Conservation (phyloP, 1,140 invertebrate genomes). For the Condylostylus longicornis region DNA sequence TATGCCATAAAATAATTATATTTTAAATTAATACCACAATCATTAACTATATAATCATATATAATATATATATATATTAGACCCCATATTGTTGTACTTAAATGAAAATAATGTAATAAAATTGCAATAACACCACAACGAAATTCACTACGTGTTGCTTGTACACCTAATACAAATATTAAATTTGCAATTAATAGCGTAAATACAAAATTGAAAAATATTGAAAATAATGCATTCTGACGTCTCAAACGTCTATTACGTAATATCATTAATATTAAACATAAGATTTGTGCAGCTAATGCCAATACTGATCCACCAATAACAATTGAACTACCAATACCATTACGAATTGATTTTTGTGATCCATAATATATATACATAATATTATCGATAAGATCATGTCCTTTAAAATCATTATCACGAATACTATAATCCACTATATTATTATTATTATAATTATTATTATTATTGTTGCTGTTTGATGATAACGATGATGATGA, state of each 20-base stretch:
- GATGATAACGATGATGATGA: too few species aligned
- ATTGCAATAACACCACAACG: conserved; percentile 47
- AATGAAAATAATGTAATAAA: conserved; percentile 49
- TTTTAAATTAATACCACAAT: conserved; percentile 26
- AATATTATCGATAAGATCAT: conserved; percentile 39
- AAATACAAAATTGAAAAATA: conserved; percentile 22
- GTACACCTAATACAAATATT: conserved; percentile 35
- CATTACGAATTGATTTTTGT: conserved; percentile 18
- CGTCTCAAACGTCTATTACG: conserved; percentile 22
- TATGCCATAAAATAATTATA: conserved; percentile 38
- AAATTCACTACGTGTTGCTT: conserved; percentile 42
- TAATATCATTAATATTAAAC: conserved; percentile 16
- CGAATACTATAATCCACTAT: too few species aligned
- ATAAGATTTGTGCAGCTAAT: conserved; percentile 18
- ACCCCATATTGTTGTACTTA: conserved; percentile 49
- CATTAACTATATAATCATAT: conserved; percentile 28
- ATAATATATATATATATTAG: conserved; percentile 36
- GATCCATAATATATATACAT: conserved; percentile 43
- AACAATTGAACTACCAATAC: conserved; percentile 28
- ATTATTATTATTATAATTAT: too few species aligned
- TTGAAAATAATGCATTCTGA: conserved; percentile 5
- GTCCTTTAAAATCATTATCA: conserved; percentile 31
- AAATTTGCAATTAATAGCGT: conserved; percentile 30
- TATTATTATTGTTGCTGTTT: too few species aligned
- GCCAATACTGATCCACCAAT: conserved; percentile 29